phyloP scores from a whole-genome alignment of 2,888 invertebrate species.

The Neocrepidodera transversa region DNA sequence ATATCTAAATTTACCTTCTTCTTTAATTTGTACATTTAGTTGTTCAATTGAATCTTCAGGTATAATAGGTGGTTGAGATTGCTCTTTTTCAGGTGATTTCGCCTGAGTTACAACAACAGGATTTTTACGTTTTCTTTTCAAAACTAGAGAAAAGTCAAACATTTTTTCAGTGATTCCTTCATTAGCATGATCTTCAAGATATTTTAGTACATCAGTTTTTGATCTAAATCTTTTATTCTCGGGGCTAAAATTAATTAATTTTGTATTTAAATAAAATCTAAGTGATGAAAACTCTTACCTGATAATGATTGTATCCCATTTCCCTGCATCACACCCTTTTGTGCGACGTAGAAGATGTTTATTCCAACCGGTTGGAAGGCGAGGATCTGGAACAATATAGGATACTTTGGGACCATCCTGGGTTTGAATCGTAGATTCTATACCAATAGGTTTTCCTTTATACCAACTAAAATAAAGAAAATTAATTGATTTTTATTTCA shows the following conservation, averaged over 20 bases:
- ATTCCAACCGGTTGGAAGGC: slow-evolving; percentile 77
- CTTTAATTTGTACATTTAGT: slow-evolving; percentile 29
- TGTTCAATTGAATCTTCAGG: slow-evolving; percentile 18
- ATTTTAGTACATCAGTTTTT: slow-evolving; percentile 64
- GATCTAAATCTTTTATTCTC: slow-evolving; percentile 69
- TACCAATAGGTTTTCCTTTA: slow-evolving; percentile 73
- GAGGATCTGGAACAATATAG: slow-evolving; percentile 74
- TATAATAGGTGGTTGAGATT: slow-evolving; percentile 1
- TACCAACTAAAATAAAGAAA: slow-evolving; percentile 66
- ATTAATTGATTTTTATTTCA: no score
- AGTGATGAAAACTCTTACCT: slow-evolving; percentile 59
- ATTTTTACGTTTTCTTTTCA: slow-evolving; percentile 34
- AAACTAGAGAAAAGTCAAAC: slow-evolving; percentile 63
- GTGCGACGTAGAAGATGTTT: slow-evolving; percentile 79
- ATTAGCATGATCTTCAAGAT: slow-evolving; percentile 56
- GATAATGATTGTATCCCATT: slow-evolving; percentile 82
- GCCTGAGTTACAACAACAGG: neutral
- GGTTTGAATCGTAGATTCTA: slow-evolving; percentile 59
- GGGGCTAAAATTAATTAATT: slow-evolving; percentile 58
- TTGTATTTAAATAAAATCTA: slow-evolving; percentile 35
- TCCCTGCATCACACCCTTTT: slow-evolving; percentile 75
- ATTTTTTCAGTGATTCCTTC: slow-evolving; percentile 50
- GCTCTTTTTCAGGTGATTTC: slow-evolving; percentile 22
- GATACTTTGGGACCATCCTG: slow-evolving; percentile 60
- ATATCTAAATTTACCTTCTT: slow-evolving; percentile 43